These are phyloP conservation scores for Mystacides longicornis DNA, from an alignment of 2,888 invertebrate genomes.

Conservation along the genomic window DNA sequence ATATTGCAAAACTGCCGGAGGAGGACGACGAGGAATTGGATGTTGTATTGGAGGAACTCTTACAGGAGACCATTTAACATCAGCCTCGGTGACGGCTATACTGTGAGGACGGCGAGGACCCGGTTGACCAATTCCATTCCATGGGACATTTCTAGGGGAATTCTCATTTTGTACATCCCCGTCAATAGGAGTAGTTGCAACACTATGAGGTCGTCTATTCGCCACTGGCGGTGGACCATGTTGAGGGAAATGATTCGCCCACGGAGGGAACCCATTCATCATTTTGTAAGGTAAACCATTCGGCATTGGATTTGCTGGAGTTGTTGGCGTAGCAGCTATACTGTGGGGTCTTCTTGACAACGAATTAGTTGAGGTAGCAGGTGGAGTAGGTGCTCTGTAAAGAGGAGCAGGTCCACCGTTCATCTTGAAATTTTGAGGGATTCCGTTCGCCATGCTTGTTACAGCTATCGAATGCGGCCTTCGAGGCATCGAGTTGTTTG, in stretches of 20 bases:
- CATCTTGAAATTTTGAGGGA: conserved; percentile 29
- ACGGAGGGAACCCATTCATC: conserved; percentile 25
- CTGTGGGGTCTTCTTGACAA: conserved; percentile 52
- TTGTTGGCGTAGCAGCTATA: conserved; percentile 46
- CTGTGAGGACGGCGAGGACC: conserved; percentile 26
- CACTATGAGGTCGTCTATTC: conserved; percentile 27
- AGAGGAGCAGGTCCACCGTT: conserved; percentile 34
- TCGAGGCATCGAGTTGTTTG: conserved; percentile 26
- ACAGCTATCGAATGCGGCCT: conserved; percentile 26
- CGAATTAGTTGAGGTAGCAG: conserved; percentile 30
- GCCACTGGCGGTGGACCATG: conserved; percentile 20
- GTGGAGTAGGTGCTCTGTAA: conserved; percentile 45
- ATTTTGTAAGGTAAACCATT: conserved; percentile 27
- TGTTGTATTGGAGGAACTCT: conserved; percentile 43
- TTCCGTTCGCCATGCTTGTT: conserved; percentile 19
- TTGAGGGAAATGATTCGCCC: conserved; percentile 24
- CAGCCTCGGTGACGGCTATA: conserved; percentile 24
- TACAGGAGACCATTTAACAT: conserved; percentile 21
- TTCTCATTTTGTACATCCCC: conserved; percentile 20
- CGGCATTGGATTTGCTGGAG: conserved; percentile 9
- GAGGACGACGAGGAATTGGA: conserved; percentile 49
- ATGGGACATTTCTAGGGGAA: conserved; percentile 31
- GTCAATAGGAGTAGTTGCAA: conserved; percentile 25
- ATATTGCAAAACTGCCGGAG: conserved; percentile 37
- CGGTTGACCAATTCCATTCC: conserved; percentile 30